Percentiles rank a stretch among this genome's conserved stretches.
Conservation (phyloP, 2,797 vertebrate species). For the Pangasius krempfi region DNA sequence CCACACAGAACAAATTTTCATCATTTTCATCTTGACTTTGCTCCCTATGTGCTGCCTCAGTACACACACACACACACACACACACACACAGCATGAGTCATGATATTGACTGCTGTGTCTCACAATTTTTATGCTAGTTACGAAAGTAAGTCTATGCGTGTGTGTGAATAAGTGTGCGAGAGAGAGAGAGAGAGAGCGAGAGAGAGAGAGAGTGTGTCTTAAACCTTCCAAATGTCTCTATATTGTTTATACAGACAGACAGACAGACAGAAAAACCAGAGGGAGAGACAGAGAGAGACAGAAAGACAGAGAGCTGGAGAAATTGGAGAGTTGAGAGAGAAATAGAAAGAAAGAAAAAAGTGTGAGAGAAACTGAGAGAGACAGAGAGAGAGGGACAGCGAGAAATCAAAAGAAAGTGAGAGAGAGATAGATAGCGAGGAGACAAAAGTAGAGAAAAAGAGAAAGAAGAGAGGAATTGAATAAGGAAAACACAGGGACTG, state of each 20-base stretch:
- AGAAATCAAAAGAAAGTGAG: too few relatives aligned
- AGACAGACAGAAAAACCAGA: not conserved
- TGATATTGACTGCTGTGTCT: not conserved
- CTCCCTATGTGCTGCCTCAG: not conserved
- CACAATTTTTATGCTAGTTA: conserved; percentile 6
- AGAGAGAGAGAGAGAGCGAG: too few relatives aligned
- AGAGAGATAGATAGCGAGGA: too few relatives aligned
- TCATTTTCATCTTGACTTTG: not conserved
- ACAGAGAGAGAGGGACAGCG: too few relatives aligned
- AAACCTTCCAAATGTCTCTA: not conserved
- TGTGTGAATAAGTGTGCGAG: not conserved
- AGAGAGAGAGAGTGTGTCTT: too few relatives aligned
- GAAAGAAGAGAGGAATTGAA: not conserved
- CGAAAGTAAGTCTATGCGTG: not conserved
- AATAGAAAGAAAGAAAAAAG: too few relatives aligned
- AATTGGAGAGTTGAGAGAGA: too few relatives aligned
- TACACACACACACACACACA: not conserved
- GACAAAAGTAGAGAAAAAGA: not conserved
- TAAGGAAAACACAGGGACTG: not conserved
- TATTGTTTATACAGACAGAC: not conserved
- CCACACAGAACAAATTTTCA: not conserved
- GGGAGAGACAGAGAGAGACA: not conserved
- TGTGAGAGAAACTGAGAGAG: too few relatives aligned
- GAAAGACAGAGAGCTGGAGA: not conserved
- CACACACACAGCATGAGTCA: conserved; percentile 15